Base-by-base conservation (phyloP, 2,797 vertebrate species). In the Helostoma temminkii region DNA sequence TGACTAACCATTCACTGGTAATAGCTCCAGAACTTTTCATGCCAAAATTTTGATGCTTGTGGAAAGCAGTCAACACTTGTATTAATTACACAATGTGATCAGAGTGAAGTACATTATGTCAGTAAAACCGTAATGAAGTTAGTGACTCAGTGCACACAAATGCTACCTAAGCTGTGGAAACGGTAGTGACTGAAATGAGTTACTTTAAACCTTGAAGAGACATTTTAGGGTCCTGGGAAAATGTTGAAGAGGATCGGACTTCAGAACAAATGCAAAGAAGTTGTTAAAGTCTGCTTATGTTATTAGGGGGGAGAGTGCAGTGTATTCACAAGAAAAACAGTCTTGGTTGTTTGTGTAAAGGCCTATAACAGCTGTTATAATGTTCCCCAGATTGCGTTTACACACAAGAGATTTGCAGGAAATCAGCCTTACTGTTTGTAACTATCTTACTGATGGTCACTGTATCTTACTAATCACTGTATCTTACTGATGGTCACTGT, bases 41-140 rank as follows among this genome's bases (percentile, higher is more conserved):
- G 83, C 76, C 72, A 78, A 78, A 43, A 82, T 73, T 24, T 50
- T 50, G 69, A 80, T 63, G 63, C 61, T 59, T 36, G 57, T 55
- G 69, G 66, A 77, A 58, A 71, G 36, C 56, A 39, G 76, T 80
- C 74, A 71, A 81, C 75, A 81, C 70, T 72, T 66, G 67, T 58
- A 74, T 78, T 81, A 79, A 84, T 79, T 76, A 75, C 37, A 54
- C 32, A 19, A 30, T 0, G 56, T 53, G 70, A 80, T 77, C 42
- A 9, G 6, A 74, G 41, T 2, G 21, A 59, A 72, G 66, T 69
- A 21, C 7, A 67, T 55, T 66, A 56, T 58, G 66, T 67, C 60
- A 57, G 61, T 72, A 79, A 74, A 83, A 68, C 15, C 34, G 16
- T 60, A 77, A 71, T 50, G 28, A 61, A 71, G 58, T 62, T 48